phyloP scores from a whole-genome alignment of 1,140 invertebrate genomes.

The Cotesia glomerata region DNA sequence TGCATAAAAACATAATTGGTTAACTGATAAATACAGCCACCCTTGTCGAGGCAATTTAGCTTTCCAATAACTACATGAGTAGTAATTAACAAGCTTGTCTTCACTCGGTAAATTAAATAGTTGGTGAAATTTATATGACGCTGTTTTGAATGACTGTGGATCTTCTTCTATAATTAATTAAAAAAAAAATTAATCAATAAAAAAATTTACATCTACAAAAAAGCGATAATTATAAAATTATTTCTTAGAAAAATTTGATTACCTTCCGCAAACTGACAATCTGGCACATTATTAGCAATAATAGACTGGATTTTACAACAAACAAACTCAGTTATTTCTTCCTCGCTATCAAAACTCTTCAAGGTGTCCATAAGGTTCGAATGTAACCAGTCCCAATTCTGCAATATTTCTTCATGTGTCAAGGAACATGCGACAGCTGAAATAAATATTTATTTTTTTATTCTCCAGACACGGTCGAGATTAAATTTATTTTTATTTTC shows the following conservation, averaged over 20 bases:
- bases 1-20: conserved; percentile 95
- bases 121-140: conserved; percentile 85
- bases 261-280: conserved; percentile 65
- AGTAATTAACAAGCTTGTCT: conserved; percentile 95
- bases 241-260: conserved; percentile 36
- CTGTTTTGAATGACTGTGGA: conserved; percentile 79
- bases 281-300: conserved; percentile 70
- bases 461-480: not conserved
- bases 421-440: conserved; percentile 86
- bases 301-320: conserved; percentile 95
- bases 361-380: conserved; percentile 85
- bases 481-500: no score
- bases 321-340: conserved; percentile 95
- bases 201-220: not conserved
- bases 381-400: conserved; percentile 95
- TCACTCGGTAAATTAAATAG: conserved; percentile 90
- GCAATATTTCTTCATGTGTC: conserved; percentile 83
- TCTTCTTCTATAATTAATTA: conserved; percentile 74
- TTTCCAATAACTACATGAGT: conserved; percentile 95
- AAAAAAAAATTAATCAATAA: conserved; percentile 48
- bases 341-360: conserved; percentile 89
- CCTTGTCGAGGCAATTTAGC: conserved; percentile 91
- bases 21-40: conserved; percentile 94
- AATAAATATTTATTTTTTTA: conserved; percentile 41
- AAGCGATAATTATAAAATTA: not conserved